These are phyloP conservation scores for Drosophila nannoptera DNA, from an alignment of 1,140 invertebrate genomes.

Conservation along the genomic window DNA sequence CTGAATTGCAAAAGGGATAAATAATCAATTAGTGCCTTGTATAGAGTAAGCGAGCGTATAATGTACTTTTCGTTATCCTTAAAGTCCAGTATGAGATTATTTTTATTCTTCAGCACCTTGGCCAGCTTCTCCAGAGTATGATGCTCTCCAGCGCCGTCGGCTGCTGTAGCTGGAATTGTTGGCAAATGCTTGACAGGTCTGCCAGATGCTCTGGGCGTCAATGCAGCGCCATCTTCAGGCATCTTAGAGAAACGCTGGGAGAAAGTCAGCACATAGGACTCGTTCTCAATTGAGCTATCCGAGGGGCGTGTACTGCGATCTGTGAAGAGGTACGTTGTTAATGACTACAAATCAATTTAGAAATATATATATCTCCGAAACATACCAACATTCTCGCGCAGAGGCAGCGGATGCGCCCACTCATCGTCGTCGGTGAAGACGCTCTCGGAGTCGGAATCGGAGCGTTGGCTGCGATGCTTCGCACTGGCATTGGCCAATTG, in stretches of 20 bases:
- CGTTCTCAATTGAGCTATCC: constrained; percentile 81
- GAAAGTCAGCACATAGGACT: constrained; percentile 82
- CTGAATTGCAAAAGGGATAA: constrained; percentile 14
- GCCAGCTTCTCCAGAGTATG: constrained; percentile 61
- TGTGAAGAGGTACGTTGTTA: constrained; percentile 17
- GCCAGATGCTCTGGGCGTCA: constrained; percentile 7
- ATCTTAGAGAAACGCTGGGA: constrained; percentile 82
- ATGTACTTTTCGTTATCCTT: constrained; percentile 76
- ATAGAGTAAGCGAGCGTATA: not conserved
- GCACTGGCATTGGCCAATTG: constrained; percentile 57
- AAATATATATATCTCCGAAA: not conserved
- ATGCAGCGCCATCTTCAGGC: constrained; percentile 72
- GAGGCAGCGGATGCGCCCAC: constrained; percentile 79
- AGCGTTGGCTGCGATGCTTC: constrained; percentile 72
- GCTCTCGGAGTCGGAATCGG: constrained; percentile 82
- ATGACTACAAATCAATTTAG: not conserved
- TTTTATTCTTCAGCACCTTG: constrained; percentile 74
- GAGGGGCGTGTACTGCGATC: constrained; percentile 79
- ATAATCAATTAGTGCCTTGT: not conserved
- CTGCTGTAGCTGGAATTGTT: constrained; percentile 49
- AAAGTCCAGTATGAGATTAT: constrained; percentile 74
- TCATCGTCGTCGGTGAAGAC: constrained; percentile 83
- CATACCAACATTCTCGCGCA: constrained; percentile 75
- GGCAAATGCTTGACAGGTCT: constrained; percentile 27
- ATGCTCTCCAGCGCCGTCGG: constrained; percentile 66